These are phyloP conservation scores for Bombyx huttoni DNA, from an alignment of 2,888 invertebrate genomes.

Conservation along the genomic window DNA sequence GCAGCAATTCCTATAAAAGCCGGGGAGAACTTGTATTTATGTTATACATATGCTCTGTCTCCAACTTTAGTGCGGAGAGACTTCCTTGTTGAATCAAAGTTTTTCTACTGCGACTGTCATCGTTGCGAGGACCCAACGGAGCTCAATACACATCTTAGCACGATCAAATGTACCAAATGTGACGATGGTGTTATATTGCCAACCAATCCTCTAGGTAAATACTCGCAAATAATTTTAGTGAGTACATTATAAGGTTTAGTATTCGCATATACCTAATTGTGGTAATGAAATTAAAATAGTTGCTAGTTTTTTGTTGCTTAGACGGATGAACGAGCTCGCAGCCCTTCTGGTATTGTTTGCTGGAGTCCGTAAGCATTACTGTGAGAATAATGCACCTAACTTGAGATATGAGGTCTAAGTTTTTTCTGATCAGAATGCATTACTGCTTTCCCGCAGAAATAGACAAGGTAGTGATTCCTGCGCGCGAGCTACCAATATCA, in stretches of 20 bases:
- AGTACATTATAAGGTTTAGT: neutral
- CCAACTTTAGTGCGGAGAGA: constrained; percentile 81
- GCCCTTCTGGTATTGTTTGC: too few species aligned
- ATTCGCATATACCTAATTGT: neutral
- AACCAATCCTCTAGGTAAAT: constrained; percentile 76
- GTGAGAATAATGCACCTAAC: too few species aligned
- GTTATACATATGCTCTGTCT: constrained; percentile 82
- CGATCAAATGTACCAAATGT: constrained; percentile 84
- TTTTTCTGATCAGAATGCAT: too few species aligned
- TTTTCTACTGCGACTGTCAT: constrained; percentile 82
- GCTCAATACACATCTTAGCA: constrained; percentile 83
- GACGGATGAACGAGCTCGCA: too few species aligned
- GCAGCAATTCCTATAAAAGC: constrained; percentile 77
- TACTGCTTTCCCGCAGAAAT: too few species aligned
- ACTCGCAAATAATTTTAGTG: neutral
- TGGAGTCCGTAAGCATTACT: too few species aligned
- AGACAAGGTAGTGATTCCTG: too few species aligned
- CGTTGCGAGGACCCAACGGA: constrained; percentile 87
- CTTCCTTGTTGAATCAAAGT: constrained; percentile 81
- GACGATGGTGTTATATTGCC: constrained; percentile 78
- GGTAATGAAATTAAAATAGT: too few species aligned
- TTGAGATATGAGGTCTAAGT: too few species aligned
- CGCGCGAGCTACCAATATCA: too few species aligned
- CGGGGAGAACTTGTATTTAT: constrained; percentile 77
- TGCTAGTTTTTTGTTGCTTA: too few species aligned